These are phyloP conservation scores for Microtus agrestis DNA, from an alignment of 2,797 vertebrate genomes.

Conservation along the genomic window DNA sequence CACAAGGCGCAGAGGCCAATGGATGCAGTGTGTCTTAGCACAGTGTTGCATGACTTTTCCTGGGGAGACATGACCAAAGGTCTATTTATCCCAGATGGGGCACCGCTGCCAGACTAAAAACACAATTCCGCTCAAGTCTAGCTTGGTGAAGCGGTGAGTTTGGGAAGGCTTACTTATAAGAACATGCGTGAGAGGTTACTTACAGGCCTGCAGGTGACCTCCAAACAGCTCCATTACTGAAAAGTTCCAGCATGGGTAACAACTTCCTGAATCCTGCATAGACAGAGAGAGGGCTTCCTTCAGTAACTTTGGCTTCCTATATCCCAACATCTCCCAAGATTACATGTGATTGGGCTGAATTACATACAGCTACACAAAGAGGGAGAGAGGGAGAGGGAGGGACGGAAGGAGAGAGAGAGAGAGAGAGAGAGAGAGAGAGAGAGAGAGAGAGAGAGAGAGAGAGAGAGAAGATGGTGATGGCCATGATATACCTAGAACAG, in stretches of 20 bases:
- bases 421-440: neutral
- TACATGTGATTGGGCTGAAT: neutral
- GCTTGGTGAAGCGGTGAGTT: neutral
- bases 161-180: neutral
- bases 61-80: neutral
- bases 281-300: neutral
- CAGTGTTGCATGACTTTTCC: neutral
- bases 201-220: neutral
- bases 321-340: neutral
- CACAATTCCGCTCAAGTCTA: neutral
- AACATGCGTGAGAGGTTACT: neutral
- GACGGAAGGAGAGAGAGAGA: too few species aligned
- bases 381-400: neutral
- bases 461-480: neutral
- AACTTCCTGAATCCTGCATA: neutral
- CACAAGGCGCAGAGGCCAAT: neutral
- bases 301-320: neutral
- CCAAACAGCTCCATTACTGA: neutral
- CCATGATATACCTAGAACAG: neutral
- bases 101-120: neutral
- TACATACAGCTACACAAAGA: neutral
- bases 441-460: neutral
- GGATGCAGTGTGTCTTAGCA: neutral
- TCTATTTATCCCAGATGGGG: neutral
- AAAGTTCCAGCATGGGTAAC: neutral